Evolutionary conservation across 2,888 invertebrate genomes (phyloP).

Genomic region (Hedya salicella): DNA sequence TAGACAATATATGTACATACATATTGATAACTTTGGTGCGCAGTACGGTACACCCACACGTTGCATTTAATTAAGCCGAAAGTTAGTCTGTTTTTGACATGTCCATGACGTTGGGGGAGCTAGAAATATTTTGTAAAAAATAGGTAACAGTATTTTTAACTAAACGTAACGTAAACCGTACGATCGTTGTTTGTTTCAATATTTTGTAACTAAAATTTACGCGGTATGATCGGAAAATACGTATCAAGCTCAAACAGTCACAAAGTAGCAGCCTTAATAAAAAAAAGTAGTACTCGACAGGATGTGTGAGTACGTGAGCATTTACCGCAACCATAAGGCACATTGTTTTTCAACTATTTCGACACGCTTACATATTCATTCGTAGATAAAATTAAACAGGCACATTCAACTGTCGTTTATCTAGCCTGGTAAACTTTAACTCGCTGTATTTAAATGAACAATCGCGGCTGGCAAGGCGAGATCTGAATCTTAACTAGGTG

Average conservation of each 20-base stretch:
- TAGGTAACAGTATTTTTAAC: too few relatives aligned
- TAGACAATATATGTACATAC: too few relatives aligned
- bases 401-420: conserved; percentile 55
- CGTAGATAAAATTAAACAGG: conserved; percentile 59
- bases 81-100: too few relatives aligned
- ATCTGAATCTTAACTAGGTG: conserved; percentile 78
- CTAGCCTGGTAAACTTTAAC: conserved; percentile 52
- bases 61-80: too few relatives aligned
- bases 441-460: conserved; percentile 71
- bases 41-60: too few relatives aligned
- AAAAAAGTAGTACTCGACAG: conserved; percentile 20
- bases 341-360: conserved; percentile 41
- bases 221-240: too few relatives aligned
- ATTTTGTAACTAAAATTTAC: too few relatives aligned
- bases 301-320: conserved; percentile 28
- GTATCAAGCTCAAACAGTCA: not conserved
- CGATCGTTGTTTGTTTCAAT: too few relatives aligned
- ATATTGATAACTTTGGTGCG: too few relatives aligned
- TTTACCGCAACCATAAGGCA: conserved; percentile 34
- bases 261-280: conserved; percentile 10
- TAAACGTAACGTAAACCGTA: too few relatives aligned
- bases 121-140: not conserved
- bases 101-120: not conserved
- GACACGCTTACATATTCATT: conserved; percentile 43
- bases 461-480: conserved; percentile 64